phyloP scores from a whole-genome alignment of 2,797 vertebrate genomes.

The Holocentrus rufus region DNA sequence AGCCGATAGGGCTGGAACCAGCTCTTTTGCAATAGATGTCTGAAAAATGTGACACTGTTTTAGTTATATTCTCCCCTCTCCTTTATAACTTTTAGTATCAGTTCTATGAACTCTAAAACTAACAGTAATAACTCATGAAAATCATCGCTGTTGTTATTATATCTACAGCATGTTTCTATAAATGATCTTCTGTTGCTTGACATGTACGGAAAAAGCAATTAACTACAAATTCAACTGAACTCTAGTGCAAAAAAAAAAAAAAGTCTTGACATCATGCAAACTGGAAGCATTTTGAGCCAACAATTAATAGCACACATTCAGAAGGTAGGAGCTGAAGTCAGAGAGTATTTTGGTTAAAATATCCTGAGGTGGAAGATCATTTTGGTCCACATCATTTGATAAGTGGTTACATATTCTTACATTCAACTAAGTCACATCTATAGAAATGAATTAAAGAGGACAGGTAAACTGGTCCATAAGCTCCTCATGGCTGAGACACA shows the following conservation, averaged over 20 bases:
- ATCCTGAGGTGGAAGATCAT: slow-evolving; percentile 70
- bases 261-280: slow-evolving; percentile 72
- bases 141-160: slow-evolving; percentile 31
- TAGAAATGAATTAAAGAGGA: slow-evolving; percentile 59
- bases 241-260: slow-evolving; percentile 49
- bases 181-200: slow-evolving; percentile 28
- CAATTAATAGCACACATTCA: slow-evolving; percentile 29
- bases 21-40: slow-evolving; percentile 17
- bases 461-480: slow-evolving; percentile 41
- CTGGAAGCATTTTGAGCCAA: slow-evolving; percentile 37
- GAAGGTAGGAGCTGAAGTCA: slow-evolving; percentile 40
- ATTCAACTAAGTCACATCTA: slow-evolving; percentile 78
- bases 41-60: slow-evolving; percentile 27
- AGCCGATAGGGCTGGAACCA: slow-evolving; percentile 19
- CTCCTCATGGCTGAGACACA: slow-evolving; percentile 47
- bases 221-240: slow-evolving; percentile 42
- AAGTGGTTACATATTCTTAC: slow-evolving; percentile 32
- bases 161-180: slow-evolving; percentile 53
- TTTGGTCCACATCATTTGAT: slow-evolving; percentile 67
- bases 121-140: slow-evolving; percentile 35
- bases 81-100: background rate
- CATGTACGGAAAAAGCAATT: slow-evolving; percentile 24
- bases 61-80: background rate
- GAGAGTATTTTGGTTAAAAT: slow-evolving; percentile 61
- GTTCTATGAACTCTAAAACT: slow-evolving; percentile 2